Evolutionary conservation across 2,113 vertebrate genomes (phyloP), one percentile per base, ranked within the genome.

Genomic region (Electrona antarctica): DNA sequence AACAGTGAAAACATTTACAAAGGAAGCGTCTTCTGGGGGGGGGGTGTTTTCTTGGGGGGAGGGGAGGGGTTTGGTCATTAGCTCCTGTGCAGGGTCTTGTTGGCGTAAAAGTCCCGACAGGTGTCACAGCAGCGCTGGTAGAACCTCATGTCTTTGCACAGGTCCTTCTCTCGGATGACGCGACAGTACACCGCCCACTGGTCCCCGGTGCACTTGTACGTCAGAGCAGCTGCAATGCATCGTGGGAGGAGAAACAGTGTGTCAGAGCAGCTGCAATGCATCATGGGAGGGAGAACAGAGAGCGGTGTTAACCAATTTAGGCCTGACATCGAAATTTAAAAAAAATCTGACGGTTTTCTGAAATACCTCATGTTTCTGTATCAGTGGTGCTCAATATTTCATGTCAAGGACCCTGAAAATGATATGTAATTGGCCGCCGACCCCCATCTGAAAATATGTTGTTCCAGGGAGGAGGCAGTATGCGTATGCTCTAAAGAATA

Each of bases 71-170:
- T 79, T 65, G 65, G 77, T 88, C 90, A 94, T 75, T 92, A 94
- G 87, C 91, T 94, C 1, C 95, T 94, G 82, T 76, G 94, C 81
- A 93, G 93, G 91, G 94, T 93, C 92, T 96, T 95, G 90, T 88
- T 95, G 57, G 95, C 96, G 58, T 98, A 98, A 94, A 97, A 98
- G 95, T 97, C 96, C 90, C 95, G 93, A 92, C 97, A 98, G 0
- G 96, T 98, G 84, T 97, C 94, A 90, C 97, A 98, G 90, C 97
- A 98, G 84, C 95, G 95, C 72, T 97, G 97, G 85, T 98, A 98
- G 96, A 97, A 98, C 76, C 97, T 90, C 96, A 98, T 97, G 92
- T 98, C 97, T 85, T 95, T 95, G 78, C 97, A 98, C 45, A 98
- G 94, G 79, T 97, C 95, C 92, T 97, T 96, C 83, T 97, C 96